Evolutionary conservation across 2,797 vertebrate species (phyloP).

Genomic region (Hydrophis major): DNA sequence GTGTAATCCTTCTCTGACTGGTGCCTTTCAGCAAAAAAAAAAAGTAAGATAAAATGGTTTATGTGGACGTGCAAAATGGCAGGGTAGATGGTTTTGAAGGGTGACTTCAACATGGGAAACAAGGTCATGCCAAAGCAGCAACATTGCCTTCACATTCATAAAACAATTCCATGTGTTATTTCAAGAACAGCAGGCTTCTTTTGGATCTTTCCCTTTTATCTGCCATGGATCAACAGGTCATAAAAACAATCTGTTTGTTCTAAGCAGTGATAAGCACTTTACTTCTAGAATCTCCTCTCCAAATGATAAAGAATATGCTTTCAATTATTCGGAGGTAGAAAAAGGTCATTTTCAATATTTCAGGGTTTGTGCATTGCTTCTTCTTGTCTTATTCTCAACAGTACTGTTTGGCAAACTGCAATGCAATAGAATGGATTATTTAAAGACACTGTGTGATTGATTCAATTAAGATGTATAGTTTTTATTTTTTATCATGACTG

Average conservation of each 20-base stretch:
- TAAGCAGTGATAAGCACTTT: slow-evolving; percentile 74
- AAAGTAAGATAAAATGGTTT: slow-evolving; percentile 49
- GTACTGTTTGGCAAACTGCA: slow-evolving; percentile 62
- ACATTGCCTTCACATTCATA: slow-evolving; percentile 44
- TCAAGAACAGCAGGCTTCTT: slow-evolving; percentile 7
- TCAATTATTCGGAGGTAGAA: slow-evolving; percentile 55
- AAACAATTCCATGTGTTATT: slow-evolving; percentile 14
- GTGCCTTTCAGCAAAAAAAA: slow-evolving; percentile 52
- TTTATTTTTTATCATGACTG: slow-evolving; percentile 73
- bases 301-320: slow-evolving; percentile 63
- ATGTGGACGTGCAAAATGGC: slow-evolving; percentile 19
- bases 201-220: slow-evolving; percentile 20
- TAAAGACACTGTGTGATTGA: slow-evolving; percentile 66
- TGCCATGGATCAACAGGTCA: slow-evolving; percentile 67
- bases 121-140: slow-evolving; percentile 37
- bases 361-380: slow-evolving; percentile 16
- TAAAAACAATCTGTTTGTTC: slow-evolving; percentile 48
- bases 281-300: slow-evolving; percentile 58
- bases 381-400: slow-evolving; percentile 42
- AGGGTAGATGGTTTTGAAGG: background rate
- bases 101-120: slow-evolving; percentile 22
- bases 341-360: slow-evolving; percentile 55
- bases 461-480: slow-evolving; percentile 68
- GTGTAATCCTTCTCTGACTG: slow-evolving; percentile 33
- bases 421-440: slow-evolving; percentile 61